Conservation (phyloP, 2,797 vertebrate species). For the Merluccius polli region DNA sequence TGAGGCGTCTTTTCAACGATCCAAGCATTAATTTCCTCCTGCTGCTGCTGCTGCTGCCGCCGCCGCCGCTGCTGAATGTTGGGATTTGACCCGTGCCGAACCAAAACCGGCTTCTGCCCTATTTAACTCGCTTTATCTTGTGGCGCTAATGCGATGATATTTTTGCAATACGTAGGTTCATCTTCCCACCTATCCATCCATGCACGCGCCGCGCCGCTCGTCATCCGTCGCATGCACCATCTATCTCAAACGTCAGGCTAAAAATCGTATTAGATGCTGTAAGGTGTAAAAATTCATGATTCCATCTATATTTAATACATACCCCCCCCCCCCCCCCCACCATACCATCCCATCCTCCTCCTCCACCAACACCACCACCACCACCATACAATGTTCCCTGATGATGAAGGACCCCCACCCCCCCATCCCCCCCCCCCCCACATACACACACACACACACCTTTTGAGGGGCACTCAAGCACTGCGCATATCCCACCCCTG, state of each 20-base stretch:
- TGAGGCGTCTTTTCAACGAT: constrained; percentile 36
- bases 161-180: neutral
- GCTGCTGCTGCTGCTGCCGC: constrained; percentile 10
- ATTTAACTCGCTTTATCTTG: too few species aligned
- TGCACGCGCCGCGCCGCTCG: too few species aligned
- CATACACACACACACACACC: neutral
- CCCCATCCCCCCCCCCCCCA: neutral
- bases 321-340: neutral
- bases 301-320: constrained; percentile 38
- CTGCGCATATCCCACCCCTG: constrained; percentile 27
- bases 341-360: neutral
- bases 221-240: neutral
- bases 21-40: constrained; percentile 16
- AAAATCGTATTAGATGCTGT: constrained; percentile 13
- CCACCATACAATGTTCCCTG: constrained; percentile 11
- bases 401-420: constrained; percentile 6
- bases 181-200: neutral
- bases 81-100: constrained; percentile 30
- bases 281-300: constrained; percentile 40
- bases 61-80: constrained; percentile 26
- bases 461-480: constrained; percentile 27
- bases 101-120: neutral
- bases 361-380: neutral
- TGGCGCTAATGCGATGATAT: neutral
- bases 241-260: constrained; percentile 19